phyloP scores from a whole-genome alignment of 2,888 invertebrate species.

The Rhingia campestris region DNA sequence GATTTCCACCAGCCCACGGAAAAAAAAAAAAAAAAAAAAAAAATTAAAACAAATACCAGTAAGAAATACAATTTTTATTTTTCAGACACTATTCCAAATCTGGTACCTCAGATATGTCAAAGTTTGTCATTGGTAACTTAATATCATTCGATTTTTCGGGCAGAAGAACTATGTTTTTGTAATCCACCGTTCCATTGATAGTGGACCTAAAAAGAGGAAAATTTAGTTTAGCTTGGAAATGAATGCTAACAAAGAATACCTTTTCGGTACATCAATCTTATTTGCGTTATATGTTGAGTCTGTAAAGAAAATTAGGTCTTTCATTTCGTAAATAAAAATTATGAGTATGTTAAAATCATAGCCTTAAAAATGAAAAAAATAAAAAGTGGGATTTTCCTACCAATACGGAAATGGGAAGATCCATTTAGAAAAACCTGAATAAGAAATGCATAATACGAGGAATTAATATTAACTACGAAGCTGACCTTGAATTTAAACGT shows the following conservation, averaged over 20 bases:
- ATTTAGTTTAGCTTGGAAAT: not conserved
- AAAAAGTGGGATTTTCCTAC: no score
- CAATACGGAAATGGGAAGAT: no score
- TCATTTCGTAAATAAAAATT: not conserved
- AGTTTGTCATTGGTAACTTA: not conserved
- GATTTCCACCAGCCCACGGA: no score
- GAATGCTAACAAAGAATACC: constrained; percentile 5
- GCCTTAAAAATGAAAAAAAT: no score
- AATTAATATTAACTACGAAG: no score
- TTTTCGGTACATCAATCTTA: not conserved
- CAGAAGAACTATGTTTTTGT: constrained; percentile 68
- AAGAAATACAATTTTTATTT: not conserved
- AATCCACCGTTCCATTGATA: constrained; percentile 71
- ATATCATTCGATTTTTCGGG: not conserved
- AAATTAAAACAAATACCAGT: not conserved
- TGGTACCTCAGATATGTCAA: constrained; percentile 53
- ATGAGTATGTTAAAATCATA: no score
- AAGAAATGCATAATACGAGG: no score
- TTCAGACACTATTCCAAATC: constrained; percentile 43
- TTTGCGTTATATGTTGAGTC: not conserved
- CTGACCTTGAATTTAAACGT: no score
- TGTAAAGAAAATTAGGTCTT: not conserved
- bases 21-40: no score
- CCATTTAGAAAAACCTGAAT: no score
- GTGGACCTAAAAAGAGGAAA: constrained; percentile 7